Conservation (phyloP, 1,140 invertebrate genomes). For the Apolygus lucorum region DNA sequence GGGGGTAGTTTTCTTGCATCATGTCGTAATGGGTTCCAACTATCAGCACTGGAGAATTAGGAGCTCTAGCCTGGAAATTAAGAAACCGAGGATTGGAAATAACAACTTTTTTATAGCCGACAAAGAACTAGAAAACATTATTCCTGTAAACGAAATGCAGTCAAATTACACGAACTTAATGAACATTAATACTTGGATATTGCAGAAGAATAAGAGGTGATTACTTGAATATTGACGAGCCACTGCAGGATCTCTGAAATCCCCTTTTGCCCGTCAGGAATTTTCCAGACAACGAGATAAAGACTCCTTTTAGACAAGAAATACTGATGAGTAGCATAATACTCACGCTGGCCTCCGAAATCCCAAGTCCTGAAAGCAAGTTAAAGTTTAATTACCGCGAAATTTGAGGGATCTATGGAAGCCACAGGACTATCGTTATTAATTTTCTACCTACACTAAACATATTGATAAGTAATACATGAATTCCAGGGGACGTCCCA, state of each 20-base stretch:
- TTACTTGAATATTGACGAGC: constrained; percentile 85
- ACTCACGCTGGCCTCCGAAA: constrained; percentile 94
- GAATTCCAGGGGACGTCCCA: too few species aligned
- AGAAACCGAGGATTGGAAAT: neutral
- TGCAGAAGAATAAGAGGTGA: neutral
- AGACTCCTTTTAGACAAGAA: constrained; percentile 92
- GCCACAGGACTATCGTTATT: too few species aligned
- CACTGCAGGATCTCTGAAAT: constrained; percentile 86
- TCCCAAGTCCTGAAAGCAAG: constrained; percentile 86
- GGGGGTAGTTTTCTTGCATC: constrained; percentile 61
- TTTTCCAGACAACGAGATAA: constrained; percentile 92
- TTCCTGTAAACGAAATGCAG: too few species aligned
- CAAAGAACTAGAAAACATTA: too few species aligned
- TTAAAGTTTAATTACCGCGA: too few species aligned
- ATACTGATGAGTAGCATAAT: constrained; percentile 97
- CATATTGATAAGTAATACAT: too few species aligned
- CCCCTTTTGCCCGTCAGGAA: constrained; percentile 85
- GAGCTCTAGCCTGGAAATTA: constrained; percentile 62
- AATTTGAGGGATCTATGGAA: neutral
- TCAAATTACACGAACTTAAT: too few species aligned
- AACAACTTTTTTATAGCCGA: too few species aligned
- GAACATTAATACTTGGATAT: too few species aligned
- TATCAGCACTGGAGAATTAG: constrained; percentile 88
- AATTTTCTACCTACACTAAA: too few species aligned
- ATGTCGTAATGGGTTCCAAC: constrained; percentile 92